Evolutionary conservation across 2,888 invertebrate species (phyloP).

Genomic region (Acanthoscelides obtectus): DNA sequence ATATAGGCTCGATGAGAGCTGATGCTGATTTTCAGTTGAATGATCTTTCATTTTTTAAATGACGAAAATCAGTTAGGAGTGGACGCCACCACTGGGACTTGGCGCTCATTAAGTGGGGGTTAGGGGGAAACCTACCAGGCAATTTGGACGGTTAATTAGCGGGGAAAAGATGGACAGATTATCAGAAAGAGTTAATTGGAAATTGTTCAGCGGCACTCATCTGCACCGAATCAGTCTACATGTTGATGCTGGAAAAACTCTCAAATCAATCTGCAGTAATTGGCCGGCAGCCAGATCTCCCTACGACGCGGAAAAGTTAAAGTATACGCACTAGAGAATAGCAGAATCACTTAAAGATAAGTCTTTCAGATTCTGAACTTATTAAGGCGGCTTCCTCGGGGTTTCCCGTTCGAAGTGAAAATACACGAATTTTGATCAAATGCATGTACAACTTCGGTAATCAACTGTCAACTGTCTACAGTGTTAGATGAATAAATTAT

Average conservation of each 20-base stretch:
- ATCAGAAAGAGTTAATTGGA: conserved; percentile 45
- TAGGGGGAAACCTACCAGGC: conserved; percentile 38
- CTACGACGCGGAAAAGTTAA: background rate
- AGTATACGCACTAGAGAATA: too few species aligned
- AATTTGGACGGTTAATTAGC: conserved; percentile 41
- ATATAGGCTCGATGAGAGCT: too few species aligned
- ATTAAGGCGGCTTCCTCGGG: too few species aligned
- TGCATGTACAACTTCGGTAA: too few species aligned
- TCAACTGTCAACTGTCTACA: too few species aligned
- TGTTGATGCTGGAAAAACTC: conserved; percentile 31
- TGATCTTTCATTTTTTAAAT: background rate
- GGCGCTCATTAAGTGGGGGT: conserved; percentile 40
- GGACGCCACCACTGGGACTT: conserved; percentile 9
- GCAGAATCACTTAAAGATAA: too few species aligned
- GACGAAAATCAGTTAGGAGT: background rate
- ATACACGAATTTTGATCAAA: too few species aligned
- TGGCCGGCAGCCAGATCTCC: conserved; percentile 5
- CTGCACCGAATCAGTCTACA: conserved; percentile 25
- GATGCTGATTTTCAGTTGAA: background rate
- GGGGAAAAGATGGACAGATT: conserved; percentile 41
- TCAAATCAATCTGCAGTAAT: conserved; percentile 34
- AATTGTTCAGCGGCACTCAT: conserved; percentile 38
- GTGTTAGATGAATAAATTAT: too few species aligned
- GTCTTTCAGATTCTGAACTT: too few species aligned
- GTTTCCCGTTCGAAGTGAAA: too few species aligned